These are phyloP conservation scores for Odontocerum albicorne DNA, from an alignment of 2,888 invertebrate genomes.

Conservation along the genomic window DNA sequence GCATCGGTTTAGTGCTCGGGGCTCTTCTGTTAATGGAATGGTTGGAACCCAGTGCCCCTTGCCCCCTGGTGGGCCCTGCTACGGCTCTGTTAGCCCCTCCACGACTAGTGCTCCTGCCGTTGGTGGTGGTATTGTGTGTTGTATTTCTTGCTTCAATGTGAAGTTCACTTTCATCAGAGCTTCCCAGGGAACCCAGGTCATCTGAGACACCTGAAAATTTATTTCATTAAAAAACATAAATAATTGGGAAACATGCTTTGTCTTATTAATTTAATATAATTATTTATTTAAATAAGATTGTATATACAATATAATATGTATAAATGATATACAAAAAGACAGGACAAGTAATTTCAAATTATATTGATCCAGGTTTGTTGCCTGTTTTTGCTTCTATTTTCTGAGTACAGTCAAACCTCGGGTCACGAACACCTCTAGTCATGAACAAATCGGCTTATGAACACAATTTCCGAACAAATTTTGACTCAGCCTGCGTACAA, in stretches of 20 bases:
- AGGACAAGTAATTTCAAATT: neutral
- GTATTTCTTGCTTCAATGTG: constrained; percentile 41
- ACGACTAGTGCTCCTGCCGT: constrained; percentile 5
- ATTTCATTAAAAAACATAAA: neutral
- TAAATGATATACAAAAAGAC: too few species aligned
- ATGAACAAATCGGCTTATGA: too few species aligned
- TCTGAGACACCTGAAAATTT: constrained; percentile 37
- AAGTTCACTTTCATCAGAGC: constrained; percentile 54
- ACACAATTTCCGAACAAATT: too few species aligned
- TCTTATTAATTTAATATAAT: neutral
- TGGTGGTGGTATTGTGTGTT: neutral
- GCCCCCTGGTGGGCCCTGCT: neutral
- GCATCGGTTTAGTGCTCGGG: constrained; percentile 35
- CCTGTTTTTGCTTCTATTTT: neutral
- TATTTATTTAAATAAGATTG: too few species aligned
- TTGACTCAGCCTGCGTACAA: too few species aligned
- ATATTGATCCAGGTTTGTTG: neutral
- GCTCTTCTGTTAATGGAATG: constrained; percentile 34
- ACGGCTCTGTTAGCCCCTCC: neutral
- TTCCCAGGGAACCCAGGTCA: constrained; percentile 46
- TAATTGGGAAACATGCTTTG: neutral
- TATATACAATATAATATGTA: too few species aligned
- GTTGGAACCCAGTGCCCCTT: constrained; percentile 27
- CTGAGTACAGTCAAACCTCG: too few species aligned
- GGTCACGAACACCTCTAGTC: too few species aligned